Evolutionary conservation across 2,888 invertebrate species (phyloP), one percentile per base, ranked within the genome.

Genomic region (Microplitis deprimator): DNA sequence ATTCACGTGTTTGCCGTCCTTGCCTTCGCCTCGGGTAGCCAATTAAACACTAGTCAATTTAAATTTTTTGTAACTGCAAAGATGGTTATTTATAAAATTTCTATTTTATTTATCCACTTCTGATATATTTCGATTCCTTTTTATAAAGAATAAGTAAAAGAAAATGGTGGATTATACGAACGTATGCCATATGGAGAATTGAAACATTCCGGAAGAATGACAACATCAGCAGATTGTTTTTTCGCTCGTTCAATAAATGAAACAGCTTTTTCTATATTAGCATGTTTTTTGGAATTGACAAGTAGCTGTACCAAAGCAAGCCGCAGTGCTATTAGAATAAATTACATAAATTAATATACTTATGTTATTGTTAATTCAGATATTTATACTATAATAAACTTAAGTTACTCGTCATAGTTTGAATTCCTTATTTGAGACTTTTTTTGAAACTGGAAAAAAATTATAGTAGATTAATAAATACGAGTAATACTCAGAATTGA

Each of bases 181-280:
- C 94, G 92, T 70, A 95, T 95, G 76, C 98, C 98, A 90, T 98
- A 98, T 0, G 98, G 98, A 16, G 96, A 96, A 89, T 98, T 98
- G 86, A 98, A 98, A 88, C 97, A 98, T 90, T 98, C 98, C 8
- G 96, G 95, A 6, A 96, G 88, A 0, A 93, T 92, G 38, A 96
- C 90, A 40, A 96, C 83, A 65, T 93, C 91, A 0, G 95, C 94
- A 10, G 92, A 91, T 72, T 92, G 90, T 72, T 92, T 89, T 80
- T 94, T 94, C 0, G 97, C 96, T 79, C 93, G 91, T 77, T 92
- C 91, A 76, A 98, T 95, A 81, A 94, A 92, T 65, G 91, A 91
- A 0, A 94, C 90, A 0, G 97, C 97, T 83, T 93, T 92, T 39
- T 92, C 90, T 16, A 98, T 90, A 90, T 98, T 98, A 79, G 92